Conservation (phyloP, 2,888 invertebrate genomes). For the Spicauda simplicius region DNA sequence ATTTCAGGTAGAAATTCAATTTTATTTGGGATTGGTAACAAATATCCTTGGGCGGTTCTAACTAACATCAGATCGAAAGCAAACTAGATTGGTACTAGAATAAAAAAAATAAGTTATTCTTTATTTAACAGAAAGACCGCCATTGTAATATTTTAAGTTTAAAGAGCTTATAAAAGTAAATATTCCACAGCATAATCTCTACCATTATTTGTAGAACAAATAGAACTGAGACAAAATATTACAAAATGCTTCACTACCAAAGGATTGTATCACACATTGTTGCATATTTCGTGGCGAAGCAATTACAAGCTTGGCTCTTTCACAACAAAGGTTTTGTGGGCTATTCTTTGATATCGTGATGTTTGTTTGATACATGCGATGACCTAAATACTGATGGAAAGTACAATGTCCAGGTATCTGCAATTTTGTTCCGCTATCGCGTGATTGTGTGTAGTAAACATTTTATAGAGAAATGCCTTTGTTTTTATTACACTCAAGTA, state of each 20-base stretch:
- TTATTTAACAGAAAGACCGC: no score
- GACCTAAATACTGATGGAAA: constrained; percentile 24
- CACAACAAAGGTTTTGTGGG: not conserved
- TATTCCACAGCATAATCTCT: not conserved
- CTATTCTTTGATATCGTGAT: not conserved
- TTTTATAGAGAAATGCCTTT: constrained; percentile 21
- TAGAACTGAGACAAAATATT: not conserved
- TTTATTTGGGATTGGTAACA: no score
- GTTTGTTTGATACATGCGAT: constrained; percentile 12
- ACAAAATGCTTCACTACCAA: not conserved
- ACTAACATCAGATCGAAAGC: no score
- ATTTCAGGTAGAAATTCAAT: no score
- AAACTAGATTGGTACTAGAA: no score
- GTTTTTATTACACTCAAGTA: constrained; percentile 32
- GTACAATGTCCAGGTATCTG: constrained; percentile 16
- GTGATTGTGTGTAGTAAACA: constrained; percentile 35
- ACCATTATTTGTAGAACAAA: not conserved
- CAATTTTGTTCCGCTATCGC: constrained; percentile 31
- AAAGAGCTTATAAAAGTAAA: not conserved
- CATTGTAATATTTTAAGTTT: no score
- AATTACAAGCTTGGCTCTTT: constrained; percentile 12
- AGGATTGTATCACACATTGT: not conserved
- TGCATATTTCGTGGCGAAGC: constrained; percentile 4
- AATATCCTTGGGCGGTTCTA: no score
- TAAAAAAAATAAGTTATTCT: no score